Evolutionary conservation across 2,797 vertebrate genomes (phyloP), one percentile per base, ranked within the genome.

Genomic region (Gallinago nigripennis): DNA sequence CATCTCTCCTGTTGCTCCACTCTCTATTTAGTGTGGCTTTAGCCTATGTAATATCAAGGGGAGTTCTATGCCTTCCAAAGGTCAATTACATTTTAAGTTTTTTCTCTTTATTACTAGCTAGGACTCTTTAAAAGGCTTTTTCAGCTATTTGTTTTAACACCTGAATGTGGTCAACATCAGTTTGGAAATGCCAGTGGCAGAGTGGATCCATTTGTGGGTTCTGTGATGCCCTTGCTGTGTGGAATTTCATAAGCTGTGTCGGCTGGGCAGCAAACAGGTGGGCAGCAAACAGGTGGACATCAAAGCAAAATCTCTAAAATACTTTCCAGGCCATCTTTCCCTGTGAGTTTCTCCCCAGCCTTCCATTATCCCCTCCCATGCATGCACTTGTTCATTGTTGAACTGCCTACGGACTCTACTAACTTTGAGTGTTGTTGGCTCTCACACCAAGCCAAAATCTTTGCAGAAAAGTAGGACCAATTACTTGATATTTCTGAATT

Each of bases 261-360:
- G 5, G 6, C 43, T 80, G 82, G 25, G 39, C 43, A 90, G 76
- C 39, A 82, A 91, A 45, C 5, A 71, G 77, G 53, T 73, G 53
- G 23, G 39, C 41, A 89, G 75, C 37, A 82, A 91, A 48, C 5
- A 71, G 77, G 53, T 75, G 53, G 23, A 71, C 72, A 78, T 75
- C 77, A 94, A 92, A 82, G 66, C 37, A 84, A 94, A 61, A 82
- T 76, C 71, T 79, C 30, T 77, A 61, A 68, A 86, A 89, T 69
- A 61, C 18, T 86, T 94, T 78, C 69, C 92, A 86, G 64, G 51
- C 15, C 1, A 4, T 23, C 46, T 53, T 69, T 54, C 39, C 15
- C 24, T 35, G 7, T n/a, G 30, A 82, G 16, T 68, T 61, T 69
- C 58, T 79, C 9, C 5, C 17, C 11, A 65, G 51, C 46, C 43